Percentiles rank a stretch among this genome's conserved stretches.
phyloP scores from a whole-genome alignment of 2,797 vertebrate species.

The Mergus octosetaceus region DNA sequence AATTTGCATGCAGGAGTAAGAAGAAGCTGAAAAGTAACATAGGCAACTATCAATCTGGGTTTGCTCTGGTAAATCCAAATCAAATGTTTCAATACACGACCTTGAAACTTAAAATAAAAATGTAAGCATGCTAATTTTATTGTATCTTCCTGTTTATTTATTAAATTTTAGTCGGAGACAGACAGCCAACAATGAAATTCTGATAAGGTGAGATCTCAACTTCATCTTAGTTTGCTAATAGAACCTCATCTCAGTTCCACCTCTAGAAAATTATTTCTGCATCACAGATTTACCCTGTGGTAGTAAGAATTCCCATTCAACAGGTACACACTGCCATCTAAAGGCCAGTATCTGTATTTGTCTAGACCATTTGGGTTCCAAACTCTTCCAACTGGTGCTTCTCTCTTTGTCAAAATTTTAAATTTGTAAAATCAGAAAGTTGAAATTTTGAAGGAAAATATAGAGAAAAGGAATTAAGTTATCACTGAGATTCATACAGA shows the following conservation, averaged over 20 bases:
- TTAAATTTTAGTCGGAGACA: background rate
- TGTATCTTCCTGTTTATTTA: background rate
- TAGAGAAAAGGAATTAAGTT: background rate
- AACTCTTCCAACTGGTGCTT: background rate
- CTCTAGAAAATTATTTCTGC: background rate
- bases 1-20: background rate
- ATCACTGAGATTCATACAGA: background rate
- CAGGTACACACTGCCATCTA: constrained; percentile 82
- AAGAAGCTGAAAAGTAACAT: background rate
- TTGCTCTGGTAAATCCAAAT: background rate
- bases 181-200: background rate
- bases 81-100: background rate
- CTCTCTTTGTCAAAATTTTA: background rate
- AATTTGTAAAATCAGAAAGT: background rate
- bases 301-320: constrained; percentile 53
- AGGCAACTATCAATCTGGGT: background rate
- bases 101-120: background rate
- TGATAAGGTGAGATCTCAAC: background rate
- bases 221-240: background rate
- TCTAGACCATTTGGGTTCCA: constrained; percentile 22
- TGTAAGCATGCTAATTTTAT: background rate
- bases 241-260: background rate
- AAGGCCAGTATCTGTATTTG: constrained; percentile 68
- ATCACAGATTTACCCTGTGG: background rate
- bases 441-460: background rate